Conservation (phyloP, 2,888 invertebrate species). For the Chrysolina haemoptera region DNA sequence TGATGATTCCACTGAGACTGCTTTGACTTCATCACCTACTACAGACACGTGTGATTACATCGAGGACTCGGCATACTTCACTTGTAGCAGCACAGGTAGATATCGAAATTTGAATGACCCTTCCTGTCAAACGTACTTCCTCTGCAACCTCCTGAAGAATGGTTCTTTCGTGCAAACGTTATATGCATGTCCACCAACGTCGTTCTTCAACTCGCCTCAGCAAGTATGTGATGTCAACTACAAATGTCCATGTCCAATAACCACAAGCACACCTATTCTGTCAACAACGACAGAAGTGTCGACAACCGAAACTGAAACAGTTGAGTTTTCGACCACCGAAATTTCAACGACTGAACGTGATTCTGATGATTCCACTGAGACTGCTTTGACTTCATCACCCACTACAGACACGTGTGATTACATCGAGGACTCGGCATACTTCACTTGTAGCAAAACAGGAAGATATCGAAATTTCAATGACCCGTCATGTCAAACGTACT, state of each 20-base stretch:
- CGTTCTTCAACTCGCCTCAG: neutral
- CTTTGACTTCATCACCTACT: too few species aligned
- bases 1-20: too few species aligned
- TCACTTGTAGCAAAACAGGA: constrained; percentile 44
- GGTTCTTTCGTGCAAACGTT: neutral
- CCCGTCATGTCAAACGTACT: constrained; percentile 58
- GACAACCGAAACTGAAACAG: neutral
- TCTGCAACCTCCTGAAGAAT: too few species aligned
- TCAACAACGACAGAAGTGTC: neutral
- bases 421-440: constrained; percentile 38
- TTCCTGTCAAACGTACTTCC: too few species aligned
- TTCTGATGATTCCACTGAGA: neutral
- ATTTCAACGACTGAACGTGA: neutral
- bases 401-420: constrained; percentile 23
- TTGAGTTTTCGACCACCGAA: neutral
- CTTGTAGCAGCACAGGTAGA: too few species aligned
- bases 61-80: too few species aligned
- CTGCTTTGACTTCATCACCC: neutral
- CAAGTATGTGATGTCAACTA: too few species aligned
- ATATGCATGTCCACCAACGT: neutral
- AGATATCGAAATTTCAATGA: constrained; percentile 51
- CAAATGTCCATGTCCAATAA: neutral
- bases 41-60: too few species aligned
- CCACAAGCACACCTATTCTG: neutral
- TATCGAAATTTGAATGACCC: too few species aligned